These are phyloP conservation scores for Parnassius mnemosyne DNA, from an alignment of 2,888 invertebrate species.

Conservation along the genomic window DNA sequence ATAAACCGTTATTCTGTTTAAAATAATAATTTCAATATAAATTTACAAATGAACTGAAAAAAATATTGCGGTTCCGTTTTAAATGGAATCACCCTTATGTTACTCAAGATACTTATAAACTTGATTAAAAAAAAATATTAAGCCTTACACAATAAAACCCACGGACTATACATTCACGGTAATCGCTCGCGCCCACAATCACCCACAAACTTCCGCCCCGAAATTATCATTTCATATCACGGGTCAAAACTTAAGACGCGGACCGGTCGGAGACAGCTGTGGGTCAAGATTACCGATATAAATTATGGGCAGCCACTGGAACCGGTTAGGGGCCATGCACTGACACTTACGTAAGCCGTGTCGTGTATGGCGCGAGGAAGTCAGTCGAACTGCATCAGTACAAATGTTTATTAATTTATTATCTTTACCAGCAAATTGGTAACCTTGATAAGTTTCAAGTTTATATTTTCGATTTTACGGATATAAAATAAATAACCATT, in stretches of 20 bases:
- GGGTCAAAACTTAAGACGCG: conserved; percentile 44
- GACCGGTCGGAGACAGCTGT: conserved; percentile 64
- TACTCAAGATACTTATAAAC: not conserved
- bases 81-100: too few relatives aligned
- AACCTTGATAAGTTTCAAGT: too few relatives aligned
- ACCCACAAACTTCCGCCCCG: conserved; percentile 48
- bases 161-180: conserved; percentile 10
- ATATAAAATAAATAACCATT: not conserved
- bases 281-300: conserved; percentile 73
- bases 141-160: conserved; percentile 10
- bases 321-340: conserved; percentile 68
- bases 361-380: conserved; percentile 14
- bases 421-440: too few relatives aligned
- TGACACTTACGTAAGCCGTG: conserved; percentile 30
- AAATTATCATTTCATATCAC: conserved; percentile 42
- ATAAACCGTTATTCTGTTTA: too few relatives aligned
- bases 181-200: conserved; percentile 44
- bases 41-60: too few relatives aligned
- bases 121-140: conserved; percentile 13
- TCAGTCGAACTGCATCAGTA: conserved; percentile 2
- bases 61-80: too few relatives aligned
- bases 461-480: not conserved
- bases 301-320: conserved; percentile 53
- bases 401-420: not conserved
- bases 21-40: too few relatives aligned